A percentile compares a stretch with the other conserved stretches of the same genome.
phyloP scores from a whole-genome alignment of 35 echinoderm and acorn worm species.

The Heliocidaris tuberculata region DNA sequence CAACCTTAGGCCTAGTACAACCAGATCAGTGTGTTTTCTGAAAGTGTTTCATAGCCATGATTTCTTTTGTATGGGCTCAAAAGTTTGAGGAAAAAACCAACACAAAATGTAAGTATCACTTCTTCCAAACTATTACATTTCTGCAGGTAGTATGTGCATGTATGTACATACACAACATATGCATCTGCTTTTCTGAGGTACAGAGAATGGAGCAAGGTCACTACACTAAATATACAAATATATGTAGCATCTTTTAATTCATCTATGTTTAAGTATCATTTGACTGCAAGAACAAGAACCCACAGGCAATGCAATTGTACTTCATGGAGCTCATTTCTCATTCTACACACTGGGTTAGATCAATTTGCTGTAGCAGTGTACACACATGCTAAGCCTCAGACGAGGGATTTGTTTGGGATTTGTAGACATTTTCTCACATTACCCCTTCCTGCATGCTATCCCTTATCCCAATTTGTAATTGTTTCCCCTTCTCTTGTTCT shows the following conservation, averaged over 20 bases:
- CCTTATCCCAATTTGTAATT: neutral
- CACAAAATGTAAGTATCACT: too few species aligned
- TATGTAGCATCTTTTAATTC: neutral
- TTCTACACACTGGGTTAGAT: neutral
- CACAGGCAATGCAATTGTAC: neutral
- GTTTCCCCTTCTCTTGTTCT: too few species aligned
- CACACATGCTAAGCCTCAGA: constrained; percentile 24
- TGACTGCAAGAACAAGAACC: neutral
- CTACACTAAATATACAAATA: neutral
- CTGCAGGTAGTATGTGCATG: too few species aligned
- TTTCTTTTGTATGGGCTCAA: too few species aligned
- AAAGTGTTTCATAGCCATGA: too few species aligned
- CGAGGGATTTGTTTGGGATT: neutral
- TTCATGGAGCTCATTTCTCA: neutral
- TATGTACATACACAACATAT: too few species aligned
- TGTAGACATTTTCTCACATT: constrained; percentile 1
- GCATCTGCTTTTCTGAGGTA: neutral
- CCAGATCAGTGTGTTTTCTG: too few species aligned
- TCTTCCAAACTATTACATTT: too few species aligned
- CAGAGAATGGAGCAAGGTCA: neutral
- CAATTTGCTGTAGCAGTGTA: neutral
- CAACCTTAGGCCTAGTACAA: too few species aligned
- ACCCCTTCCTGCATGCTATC: neutral
- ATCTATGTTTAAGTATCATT: neutral
- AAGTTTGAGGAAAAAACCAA: too few species aligned